Base-by-base conservation (phyloP, 2,888 invertebrate genomes). In the Hyposoter didymator region DNA sequence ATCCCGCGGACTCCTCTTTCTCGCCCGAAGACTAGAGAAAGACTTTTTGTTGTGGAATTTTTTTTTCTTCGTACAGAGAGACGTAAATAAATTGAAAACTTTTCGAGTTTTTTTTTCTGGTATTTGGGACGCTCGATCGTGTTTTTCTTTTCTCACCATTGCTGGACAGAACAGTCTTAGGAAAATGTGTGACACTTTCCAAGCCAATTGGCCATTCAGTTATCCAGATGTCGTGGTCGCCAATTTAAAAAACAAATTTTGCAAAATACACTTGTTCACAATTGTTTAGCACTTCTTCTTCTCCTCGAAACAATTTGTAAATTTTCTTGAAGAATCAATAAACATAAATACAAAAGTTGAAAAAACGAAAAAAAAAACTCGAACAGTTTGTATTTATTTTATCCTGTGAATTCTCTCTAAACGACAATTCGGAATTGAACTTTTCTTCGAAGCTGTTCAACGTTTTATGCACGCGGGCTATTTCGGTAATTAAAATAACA, bases 371-470 rank as follows among this genome's bases (percentile, higher is more conserved):
- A 14, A n/a, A n/a, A 14, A 49, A 49, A 49, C 47, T 49, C 47
- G 47, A 49, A 49, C 47, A 49, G 47, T 49, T 49, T 49, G 17
- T 49, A 49, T 49, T 49, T 49, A 49, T 49, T 49, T 49, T 17
- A 49, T 49, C 47, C 47, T 49, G 17, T 49, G 14, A 47, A 47
- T 14, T 4, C 3, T 17, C n/a, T n/a, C n/a, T 49, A n/a, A 49
- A 49, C 47, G 4, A 49, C 47, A 17, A 49, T n/a, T 17, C 47
- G 47, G 47, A 14, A 14, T 47, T 1, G 17, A 47, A 14, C 6
- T 5, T 17, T 49, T 1, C 12, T 59, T 28, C 5, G 6, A 14
- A 28, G 28, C 17, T 49, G 14, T 14, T 17, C 47, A 17, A 17
- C 47, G 17, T 47, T 47, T 14, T 1, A 45, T 28, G 7, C 12